Conservation (phyloP, 2,888 invertebrate species). For the Bedellia somnulentella region DNA sequence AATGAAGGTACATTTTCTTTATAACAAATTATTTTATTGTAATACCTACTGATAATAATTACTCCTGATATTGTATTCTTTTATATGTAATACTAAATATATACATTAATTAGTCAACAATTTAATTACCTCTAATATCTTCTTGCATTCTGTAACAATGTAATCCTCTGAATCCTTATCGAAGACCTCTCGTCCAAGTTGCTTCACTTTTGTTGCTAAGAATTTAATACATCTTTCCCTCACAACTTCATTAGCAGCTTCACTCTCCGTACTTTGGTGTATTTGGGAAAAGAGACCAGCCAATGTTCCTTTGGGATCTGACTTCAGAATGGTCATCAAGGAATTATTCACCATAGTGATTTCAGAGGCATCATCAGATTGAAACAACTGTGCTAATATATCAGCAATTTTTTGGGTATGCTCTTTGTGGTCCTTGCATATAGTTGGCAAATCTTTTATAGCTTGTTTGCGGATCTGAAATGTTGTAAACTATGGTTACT, state of each 20-base stretch:
- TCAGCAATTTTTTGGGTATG: constrained; percentile 87
- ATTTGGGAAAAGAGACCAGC: constrained; percentile 61
- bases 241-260: constrained; percentile 67
- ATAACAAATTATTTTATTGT: no score
- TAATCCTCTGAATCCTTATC: constrained; percentile 85
- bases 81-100: no score
- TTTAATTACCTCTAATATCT: constrained; percentile 75
- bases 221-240: constrained; percentile 89
- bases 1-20: no score
- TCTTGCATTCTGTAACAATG: constrained; percentile 81
- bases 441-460: constrained; percentile 83
- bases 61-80: no score
- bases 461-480: constrained; percentile 90
- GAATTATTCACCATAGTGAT: constrained; percentile 83
- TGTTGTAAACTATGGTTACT: constrained; percentile 1
- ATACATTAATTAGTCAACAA: no score
- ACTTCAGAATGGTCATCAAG: constrained; percentile 74
- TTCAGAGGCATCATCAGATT: constrained; percentile 84
- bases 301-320: constrained; percentile 67
- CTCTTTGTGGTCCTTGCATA: constrained; percentile 84
- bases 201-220: constrained; percentile 79
- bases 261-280: constrained; percentile 45
- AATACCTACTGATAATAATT: no score
- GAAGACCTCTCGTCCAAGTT: constrained; percentile 74
- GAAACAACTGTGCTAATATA: constrained; percentile 87